Conservation (phyloP, 2,797 vertebrate genomes). For the Varecia variegata region DNA sequence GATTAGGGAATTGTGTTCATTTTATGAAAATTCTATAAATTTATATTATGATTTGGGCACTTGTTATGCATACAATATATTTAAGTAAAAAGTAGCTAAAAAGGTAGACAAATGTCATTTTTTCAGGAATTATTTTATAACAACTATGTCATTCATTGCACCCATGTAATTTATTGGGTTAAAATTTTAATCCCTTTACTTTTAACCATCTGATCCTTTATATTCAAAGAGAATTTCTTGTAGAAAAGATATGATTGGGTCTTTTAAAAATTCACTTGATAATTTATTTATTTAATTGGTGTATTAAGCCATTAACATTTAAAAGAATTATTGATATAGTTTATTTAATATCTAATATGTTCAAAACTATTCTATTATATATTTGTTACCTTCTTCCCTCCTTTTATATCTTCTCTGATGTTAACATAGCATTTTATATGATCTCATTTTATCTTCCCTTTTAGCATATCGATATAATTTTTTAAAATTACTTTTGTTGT, state of each 20-base stretch:
- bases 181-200: background rate
- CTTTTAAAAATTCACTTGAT: background rate
- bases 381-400: background rate
- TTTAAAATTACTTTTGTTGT: background rate
- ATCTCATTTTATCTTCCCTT: background rate
- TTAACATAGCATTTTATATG: background rate
- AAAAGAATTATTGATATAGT: background rate
- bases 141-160: background rate
- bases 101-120: background rate
- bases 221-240: background rate
- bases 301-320: background rate
- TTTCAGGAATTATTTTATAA: background rate
- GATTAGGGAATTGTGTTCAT: background rate
- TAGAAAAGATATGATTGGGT: background rate
- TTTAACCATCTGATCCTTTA: background rate
- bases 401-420: background rate
- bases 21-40: conserved; percentile 19
- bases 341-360: background rate
- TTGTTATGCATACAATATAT: background rate
- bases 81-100: background rate
- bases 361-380: background rate
- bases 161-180: background rate
- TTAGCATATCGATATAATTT: background rate
- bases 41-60: background rate
- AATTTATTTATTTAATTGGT: background rate